These are phyloP conservation scores for Xiphorhynchus erythropygius DNA, from an alignment of 2,797 vertebrate species.

Conservation along the genomic window DNA sequence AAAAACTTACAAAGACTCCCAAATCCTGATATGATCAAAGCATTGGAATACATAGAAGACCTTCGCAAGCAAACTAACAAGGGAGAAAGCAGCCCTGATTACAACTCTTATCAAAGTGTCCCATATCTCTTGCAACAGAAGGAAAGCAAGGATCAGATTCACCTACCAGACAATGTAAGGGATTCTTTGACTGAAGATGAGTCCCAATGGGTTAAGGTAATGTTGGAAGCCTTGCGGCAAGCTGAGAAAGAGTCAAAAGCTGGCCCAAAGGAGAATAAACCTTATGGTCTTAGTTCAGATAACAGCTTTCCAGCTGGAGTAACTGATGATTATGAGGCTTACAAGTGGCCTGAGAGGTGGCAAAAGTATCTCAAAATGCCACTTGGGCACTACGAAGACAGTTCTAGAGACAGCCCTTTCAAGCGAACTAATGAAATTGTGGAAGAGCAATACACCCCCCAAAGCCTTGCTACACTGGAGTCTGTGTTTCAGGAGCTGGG, in stretches of 20 bases:
- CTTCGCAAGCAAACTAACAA: constrained; percentile 84
- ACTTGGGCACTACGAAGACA: constrained; percentile 83
- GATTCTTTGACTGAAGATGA: constrained; percentile 82
- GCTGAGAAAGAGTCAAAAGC: constrained; percentile 80
- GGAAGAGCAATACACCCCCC: constrained; percentile 93
- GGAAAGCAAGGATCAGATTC: constrained; percentile 76
- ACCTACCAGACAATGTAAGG: constrained; percentile 74
- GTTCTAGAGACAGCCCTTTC: constrained; percentile 82
- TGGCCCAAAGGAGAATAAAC: constrained; percentile 76
- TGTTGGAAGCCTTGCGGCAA: constrained; percentile 87
- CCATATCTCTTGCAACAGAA: constrained; percentile 74
- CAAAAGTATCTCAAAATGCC: constrained; percentile 81
- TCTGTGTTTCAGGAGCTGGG: constrained; percentile 94
- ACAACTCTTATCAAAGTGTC: constrained; percentile 74
- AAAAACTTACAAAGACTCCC: constrained; percentile 79
- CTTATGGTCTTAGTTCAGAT: constrained; percentile 77
- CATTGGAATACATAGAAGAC: constrained; percentile 91
- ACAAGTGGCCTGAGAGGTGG: constrained; percentile 78
- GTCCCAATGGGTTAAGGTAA: constrained; percentile 85
- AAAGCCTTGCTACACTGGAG: constrained; percentile 92
- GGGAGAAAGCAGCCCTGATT: constrained; percentile 79
- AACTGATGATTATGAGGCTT: constrained; percentile 83
- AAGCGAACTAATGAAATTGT: constrained; percentile 95
- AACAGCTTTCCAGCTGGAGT: constrained; percentile 73
- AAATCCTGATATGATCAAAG: constrained; percentile 90